Percentiles rank a stretch among this genome's conserved stretches.
phyloP scores from a whole-genome alignment of 2,797 vertebrate species.

The Galaxias olidus region DNA sequence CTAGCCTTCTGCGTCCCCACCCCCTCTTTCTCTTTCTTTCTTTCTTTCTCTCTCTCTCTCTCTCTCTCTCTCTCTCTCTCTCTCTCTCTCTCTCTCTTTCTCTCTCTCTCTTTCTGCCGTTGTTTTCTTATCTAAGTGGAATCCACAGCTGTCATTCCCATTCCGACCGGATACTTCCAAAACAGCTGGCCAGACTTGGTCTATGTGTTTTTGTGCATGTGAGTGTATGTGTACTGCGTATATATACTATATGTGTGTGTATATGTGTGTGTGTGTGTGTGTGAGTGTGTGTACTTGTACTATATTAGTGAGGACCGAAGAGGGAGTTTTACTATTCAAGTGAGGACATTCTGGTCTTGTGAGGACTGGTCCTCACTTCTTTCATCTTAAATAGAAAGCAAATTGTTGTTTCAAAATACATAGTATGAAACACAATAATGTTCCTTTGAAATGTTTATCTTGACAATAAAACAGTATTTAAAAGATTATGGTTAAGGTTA shows the following conservation, averaged over 20 bases:
- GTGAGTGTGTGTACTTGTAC: slow-evolving; percentile 7
- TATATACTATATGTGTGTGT: slow-evolving; percentile 14
- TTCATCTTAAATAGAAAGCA: no score
- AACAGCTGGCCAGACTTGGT: slow-evolving; percentile 63
- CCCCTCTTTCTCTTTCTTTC: not conserved
- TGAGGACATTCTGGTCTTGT: no score
- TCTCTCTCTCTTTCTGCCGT: not conserved
- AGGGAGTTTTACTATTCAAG: not conserved
- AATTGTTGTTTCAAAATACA: no score
- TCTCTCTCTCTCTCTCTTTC: slow-evolving; percentile 19
- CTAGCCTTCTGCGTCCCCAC: not conserved
- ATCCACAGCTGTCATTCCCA: slow-evolving; percentile 73
- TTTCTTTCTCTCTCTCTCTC: slow-evolving; percentile 37
- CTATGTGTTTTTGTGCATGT: slow-evolving; percentile 30
- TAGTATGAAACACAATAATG: no score
- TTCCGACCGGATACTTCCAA: slow-evolving; percentile 57
- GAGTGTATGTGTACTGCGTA: slow-evolving; percentile 2
- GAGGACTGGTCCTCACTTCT: no score
- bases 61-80: slow-evolving; percentile 50
- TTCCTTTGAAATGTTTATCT: no score
- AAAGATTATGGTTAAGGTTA: no score
- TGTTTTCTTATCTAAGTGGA: slow-evolving; percentile 42
- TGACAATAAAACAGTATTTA: no score
- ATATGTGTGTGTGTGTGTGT: slow-evolving; percentile 11
- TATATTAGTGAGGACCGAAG: no score